phyloP scores from a whole-genome alignment of 2,797 vertebrate genomes.

The Corythornis leucogaster region DNA sequence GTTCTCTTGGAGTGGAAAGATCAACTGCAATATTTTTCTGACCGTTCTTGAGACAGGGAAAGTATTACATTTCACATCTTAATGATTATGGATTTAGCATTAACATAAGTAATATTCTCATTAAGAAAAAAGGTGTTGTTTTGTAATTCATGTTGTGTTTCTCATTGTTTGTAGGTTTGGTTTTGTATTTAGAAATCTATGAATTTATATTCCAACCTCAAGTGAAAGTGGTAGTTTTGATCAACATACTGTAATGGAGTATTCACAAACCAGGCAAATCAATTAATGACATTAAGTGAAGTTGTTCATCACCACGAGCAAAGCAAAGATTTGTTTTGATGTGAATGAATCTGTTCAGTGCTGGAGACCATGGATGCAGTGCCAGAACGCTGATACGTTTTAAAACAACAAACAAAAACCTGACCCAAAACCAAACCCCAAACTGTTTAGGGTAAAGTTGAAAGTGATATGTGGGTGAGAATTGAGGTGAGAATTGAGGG shows the following conservation, averaged over 20 bases:
- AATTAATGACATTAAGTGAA: neutral
- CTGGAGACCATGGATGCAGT: neutral
- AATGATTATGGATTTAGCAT: neutral
- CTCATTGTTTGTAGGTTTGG: neutral
- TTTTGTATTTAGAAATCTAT: neutral
- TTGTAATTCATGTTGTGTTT: neutral
- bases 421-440: too few relatives aligned
- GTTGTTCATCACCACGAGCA: neutral
- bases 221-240: neutral
- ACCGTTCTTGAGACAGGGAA: neutral
- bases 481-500: neutral
- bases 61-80: neutral
- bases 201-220: too few relatives aligned
- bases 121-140: neutral
- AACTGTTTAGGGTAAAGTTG: neutral
- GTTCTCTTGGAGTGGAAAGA: neutral
- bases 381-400: neutral
- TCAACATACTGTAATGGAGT: neutral
- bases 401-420: neutral
- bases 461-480: fast-evolving
- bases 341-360: neutral
- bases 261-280: neutral
- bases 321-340: neutral
- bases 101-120: neutral
- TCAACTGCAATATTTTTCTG: neutral